Percentiles rank a stretch among this genome's conserved stretches.
phyloP scores from a whole-genome alignment of 2,113 vertebrate species.

The Equus przewalskii region DNA sequence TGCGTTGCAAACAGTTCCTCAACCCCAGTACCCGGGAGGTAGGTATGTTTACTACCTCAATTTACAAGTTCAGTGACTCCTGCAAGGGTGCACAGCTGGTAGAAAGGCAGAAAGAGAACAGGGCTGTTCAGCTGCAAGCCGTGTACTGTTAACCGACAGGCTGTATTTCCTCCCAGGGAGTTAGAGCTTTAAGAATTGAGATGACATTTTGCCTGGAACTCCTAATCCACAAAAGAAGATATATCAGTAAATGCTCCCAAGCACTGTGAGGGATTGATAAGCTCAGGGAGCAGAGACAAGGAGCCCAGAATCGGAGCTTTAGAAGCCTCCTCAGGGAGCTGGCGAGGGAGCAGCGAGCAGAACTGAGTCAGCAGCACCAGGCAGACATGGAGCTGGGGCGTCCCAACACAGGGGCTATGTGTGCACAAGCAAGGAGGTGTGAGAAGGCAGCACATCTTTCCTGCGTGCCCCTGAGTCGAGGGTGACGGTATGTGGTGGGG shows the following conservation, averaged over 20 bases:
- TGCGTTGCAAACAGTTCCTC: not conserved
- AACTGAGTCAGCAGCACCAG: not conserved
- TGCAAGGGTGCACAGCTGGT: not conserved
- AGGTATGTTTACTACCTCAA: not conserved
- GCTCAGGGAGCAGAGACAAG: not conserved
- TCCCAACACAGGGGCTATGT: not conserved
- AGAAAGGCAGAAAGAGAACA: not conserved
- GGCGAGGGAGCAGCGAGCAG: not conserved
- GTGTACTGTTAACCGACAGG: not conserved
- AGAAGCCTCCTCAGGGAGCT: not conserved
- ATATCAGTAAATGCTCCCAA: not conserved
- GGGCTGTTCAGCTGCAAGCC: not conserved
- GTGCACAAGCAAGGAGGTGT: not conserved
- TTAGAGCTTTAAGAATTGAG: slow-evolving; percentile 8
- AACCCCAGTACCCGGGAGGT: not conserved
- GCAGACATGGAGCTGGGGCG: not conserved
- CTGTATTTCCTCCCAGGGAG: not conserved
- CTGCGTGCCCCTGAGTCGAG: not conserved
- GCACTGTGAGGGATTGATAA: not conserved
- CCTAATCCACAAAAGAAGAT: not conserved
- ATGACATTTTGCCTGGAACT: not conserved
- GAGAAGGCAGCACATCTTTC: not conserved
- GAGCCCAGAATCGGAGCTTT: not conserved
- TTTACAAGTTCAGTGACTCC: slow-evolving; percentile 11
- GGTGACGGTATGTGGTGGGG: not conserved